Evolutionary conservation across 2,797 vertebrate genomes (phyloP), one percentile per base, ranked within the genome.

Genomic region (Catamblyrhynchus diadema): DNA sequence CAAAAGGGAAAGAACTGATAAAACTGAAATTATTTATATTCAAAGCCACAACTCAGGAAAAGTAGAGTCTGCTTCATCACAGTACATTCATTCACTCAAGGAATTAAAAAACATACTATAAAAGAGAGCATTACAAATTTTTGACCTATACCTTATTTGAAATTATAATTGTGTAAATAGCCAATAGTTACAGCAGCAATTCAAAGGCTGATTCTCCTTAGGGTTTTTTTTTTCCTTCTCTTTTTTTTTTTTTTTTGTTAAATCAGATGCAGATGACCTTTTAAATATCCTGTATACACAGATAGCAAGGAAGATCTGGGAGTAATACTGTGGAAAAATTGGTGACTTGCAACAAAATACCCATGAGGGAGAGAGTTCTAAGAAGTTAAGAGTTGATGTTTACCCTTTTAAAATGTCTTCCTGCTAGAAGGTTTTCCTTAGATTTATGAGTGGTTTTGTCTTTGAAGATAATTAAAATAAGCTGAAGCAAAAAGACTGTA

Each of bases 181-280:
- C 23, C 56, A 79, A 15, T 45, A 61, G 30, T 88, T 91, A 78
- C 71, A 82, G 57, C 24, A 82, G 45, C 28, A 94, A 56, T 94
- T 92, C 70, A 73, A 95, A 94, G 25, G 16, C 30, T 67, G 32
- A 30, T 67, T 45, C 37, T 81, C 65, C 89, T 94, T 39, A 62
- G 48, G 69, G 41, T 35, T 66, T 57, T 57, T 57, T 48, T 9
- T 3, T 19, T 9, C 8, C 23, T 23, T 14, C 4, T 45, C 8
- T 56, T 33, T 56, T 25, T 65, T 50, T 60, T 28, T 65, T 50
- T 70, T 53, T 23, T 70, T 28, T 15, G 15, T 54, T 13, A 54
- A 90, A 89, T 93, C 17, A 88, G 65, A 65, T 81, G 53, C 39
- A 88, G 67, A 92, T 91, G 67, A 94, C 81, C 93, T 95, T 95